Base-by-base conservation (phyloP, 1,140 invertebrate genomes). In the Caenorhabditis latens region DNA sequence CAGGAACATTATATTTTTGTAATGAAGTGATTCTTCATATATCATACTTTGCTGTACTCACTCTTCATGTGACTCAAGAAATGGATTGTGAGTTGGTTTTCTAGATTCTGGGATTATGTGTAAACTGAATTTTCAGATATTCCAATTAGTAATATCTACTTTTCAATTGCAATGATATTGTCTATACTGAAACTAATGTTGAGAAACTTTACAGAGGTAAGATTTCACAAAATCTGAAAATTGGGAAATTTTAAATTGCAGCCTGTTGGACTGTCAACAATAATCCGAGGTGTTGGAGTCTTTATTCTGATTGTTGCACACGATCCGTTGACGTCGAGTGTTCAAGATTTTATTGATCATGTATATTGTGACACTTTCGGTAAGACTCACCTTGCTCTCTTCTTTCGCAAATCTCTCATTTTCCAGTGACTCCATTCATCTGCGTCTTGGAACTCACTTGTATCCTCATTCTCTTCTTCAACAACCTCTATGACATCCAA, bases 121-220 rank as follows among this genome's bases (percentile, higher is more conserved):
- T 48, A 6, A 53, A 53, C 19, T 75, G 19, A 46, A n/a, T 16
- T 46, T 75, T n/a, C 67, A 75, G 67, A 75, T 75, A 75, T 75
- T 46, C 67, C 67, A 75, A 46, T 46, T 24, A 75, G 67, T 19
- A 75, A 42, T n/a, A n/a, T 75, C 19, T 75, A 75, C 43, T 75
- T 75, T n/a, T 48, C 67, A 75, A 48, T 48, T 19, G 67, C 67
- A 48, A 75, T 75, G 40, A 75, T 75, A 19, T 9, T 75, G 4
- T 75, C 67, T 4, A 43, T 75, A 9, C 0, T 46, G 19, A 75
- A 75, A 3, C 16, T 75, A 0, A 46, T 75, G 67, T 42, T 75
- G 19, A 48, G 67, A 48, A 75, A 75, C 19, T 75, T 75, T n/a
- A 75, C 67, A n/a, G 67, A 75, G 67, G 67, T 75, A n/a, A 48